Conservation (phyloP, 1,140 invertebrate species). For the Brachionus calyciflorus region DNA sequence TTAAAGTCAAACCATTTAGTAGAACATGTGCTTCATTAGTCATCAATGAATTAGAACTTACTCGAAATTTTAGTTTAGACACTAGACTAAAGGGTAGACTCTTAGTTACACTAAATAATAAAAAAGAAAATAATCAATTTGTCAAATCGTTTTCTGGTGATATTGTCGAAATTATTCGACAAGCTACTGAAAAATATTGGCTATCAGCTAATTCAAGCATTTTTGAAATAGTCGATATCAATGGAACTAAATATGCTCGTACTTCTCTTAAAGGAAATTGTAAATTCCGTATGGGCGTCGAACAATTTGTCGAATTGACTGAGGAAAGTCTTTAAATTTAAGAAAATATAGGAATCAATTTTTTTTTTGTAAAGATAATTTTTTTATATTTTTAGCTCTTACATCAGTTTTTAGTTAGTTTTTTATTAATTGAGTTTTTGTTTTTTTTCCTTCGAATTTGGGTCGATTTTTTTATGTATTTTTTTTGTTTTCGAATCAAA, state of each 20-base stretch:
- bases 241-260: neutral
- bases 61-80: slow-evolving; percentile 30
- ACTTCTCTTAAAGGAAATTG: slow-evolving; percentile 18
- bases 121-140: slow-evolving; percentile 37
- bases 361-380: neutral
- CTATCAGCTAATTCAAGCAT: neutral
- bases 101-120: neutral
- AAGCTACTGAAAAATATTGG: slow-evolving; percentile 41
- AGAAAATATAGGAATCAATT: too few species aligned
- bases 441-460: too few species aligned
- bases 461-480: too few species aligned
- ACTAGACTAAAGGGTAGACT: slow-evolving; percentile 19
- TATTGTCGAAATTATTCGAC: slow-evolving; percentile 35
- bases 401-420: too few species aligned
- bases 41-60: slow-evolving; percentile 36
- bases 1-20: slow-evolving; percentile 58
- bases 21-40: slow-evolving; percentile 60
- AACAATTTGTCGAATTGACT: slow-evolving; percentile 30
- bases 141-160: slow-evolving; percentile 42
- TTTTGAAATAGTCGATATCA: slow-evolving; percentile 11
- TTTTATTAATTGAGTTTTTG: too few species aligned
- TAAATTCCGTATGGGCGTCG: slow-evolving; percentile 41
- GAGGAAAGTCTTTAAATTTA: slow-evolving; percentile 29
- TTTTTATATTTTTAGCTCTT: neutral
- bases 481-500: too few species aligned